Conservation (phyloP, 1,140 invertebrate genomes). For the Drosophila virilis region DNA sequence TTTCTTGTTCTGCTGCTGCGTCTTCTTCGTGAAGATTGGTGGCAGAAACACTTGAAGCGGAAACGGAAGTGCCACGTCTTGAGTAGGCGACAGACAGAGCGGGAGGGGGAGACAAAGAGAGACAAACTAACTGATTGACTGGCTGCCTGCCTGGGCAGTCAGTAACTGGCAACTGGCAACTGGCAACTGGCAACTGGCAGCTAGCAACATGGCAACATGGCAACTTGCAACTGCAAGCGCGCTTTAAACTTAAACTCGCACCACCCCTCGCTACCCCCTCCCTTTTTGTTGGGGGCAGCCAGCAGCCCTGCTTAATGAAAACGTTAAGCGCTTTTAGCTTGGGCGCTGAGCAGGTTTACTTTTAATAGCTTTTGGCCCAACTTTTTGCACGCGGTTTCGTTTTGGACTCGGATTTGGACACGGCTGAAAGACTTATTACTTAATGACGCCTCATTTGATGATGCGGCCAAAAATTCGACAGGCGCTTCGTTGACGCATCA, state of each 20-base stretch:
- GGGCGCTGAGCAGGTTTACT: slow-evolving; percentile 4
- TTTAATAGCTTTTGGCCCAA: slow-evolving; percentile 71
- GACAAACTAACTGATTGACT: slow-evolving; percentile 40
- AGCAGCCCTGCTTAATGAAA: slow-evolving; percentile 57
- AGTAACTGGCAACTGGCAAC: slow-evolving; percentile 42
- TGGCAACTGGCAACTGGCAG: slow-evolving; percentile 6
- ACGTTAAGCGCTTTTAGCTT: slow-evolving; percentile 59
- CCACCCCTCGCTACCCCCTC: background rate
- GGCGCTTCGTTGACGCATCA: slow-evolving; percentile 62
- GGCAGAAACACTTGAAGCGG: slow-evolving; percentile 57
- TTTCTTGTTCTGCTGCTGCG: slow-evolving; percentile 36
- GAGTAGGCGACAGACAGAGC: slow-evolving; percentile 41
- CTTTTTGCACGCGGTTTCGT: slow-evolving; percentile 41
- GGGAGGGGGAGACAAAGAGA: background rate
- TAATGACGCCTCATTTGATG: slow-evolving; percentile 74
- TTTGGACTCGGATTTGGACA: slow-evolving; percentile 32
- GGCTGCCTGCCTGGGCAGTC: slow-evolving; percentile 35
- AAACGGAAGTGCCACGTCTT: slow-evolving; percentile 80
- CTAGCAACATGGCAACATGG: slow-evolving; percentile 9
- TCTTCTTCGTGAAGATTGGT: background rate
- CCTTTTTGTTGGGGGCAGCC: too few relatives aligned
- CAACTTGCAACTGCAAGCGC: slow-evolving; percentile 4
- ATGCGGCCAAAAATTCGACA: slow-evolving; percentile 47
- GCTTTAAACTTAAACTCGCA: slow-evolving; percentile 52
- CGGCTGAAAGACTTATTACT: slow-evolving; percentile 72